A percentile compares a stretch with the other conserved stretches of the same genome.
phyloP scores from a whole-genome alignment of 2,797 vertebrate species.

The Rousettus madagascariensis region DNA sequence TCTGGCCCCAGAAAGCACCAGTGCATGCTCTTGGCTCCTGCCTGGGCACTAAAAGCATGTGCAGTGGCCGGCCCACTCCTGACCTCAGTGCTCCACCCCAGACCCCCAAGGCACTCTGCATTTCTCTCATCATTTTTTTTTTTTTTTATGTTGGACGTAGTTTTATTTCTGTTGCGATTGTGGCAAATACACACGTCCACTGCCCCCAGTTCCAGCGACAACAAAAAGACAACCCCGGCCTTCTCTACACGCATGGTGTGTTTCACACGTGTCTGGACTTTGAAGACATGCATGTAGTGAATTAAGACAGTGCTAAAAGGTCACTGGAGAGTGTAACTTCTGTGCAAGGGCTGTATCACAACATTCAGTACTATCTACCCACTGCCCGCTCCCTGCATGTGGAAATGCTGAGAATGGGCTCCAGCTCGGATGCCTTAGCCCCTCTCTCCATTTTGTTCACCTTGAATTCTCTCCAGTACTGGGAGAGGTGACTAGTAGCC shows the following conservation, averaged over 20 bases:
- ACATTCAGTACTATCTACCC: slow-evolving; percentile 84
- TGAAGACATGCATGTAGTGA: slow-evolving; percentile 95
- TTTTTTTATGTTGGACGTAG: slow-evolving; percentile 76
- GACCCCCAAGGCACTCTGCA: slow-evolving; percentile 84
- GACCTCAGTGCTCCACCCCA: slow-evolving; percentile 79
- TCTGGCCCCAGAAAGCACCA: slow-evolving; percentile 88
- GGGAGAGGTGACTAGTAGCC: not conserved
- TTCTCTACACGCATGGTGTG: slow-evolving; percentile 87
- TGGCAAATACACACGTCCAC: slow-evolving; percentile 86
- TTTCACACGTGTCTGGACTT: slow-evolving; percentile 93
- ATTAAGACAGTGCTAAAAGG: slow-evolving; percentile 87
- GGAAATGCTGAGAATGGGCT: slow-evolving; percentile 86
- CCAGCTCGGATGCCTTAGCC: slow-evolving; percentile 84
- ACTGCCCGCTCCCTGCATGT: slow-evolving; percentile 87
- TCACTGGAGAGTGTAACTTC: slow-evolving; percentile 90
- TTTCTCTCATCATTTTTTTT: slow-evolving; percentile 78
- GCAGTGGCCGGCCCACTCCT: slow-evolving; percentile 85
- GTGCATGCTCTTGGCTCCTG: slow-evolving; percentile 91
- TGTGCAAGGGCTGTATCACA: slow-evolving; percentile 91
- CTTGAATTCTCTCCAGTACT: not conserved
- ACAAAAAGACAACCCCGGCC: slow-evolving; percentile 87
- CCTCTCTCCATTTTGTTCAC: not conserved
- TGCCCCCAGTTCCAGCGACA: slow-evolving; percentile 83
- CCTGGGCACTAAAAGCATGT: slow-evolving; percentile 86
- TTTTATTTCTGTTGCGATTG: slow-evolving; percentile 84